Evolutionary conservation across 2,888 invertebrate species (phyloP).

Genomic region (Zelleria hepariella): DNA sequence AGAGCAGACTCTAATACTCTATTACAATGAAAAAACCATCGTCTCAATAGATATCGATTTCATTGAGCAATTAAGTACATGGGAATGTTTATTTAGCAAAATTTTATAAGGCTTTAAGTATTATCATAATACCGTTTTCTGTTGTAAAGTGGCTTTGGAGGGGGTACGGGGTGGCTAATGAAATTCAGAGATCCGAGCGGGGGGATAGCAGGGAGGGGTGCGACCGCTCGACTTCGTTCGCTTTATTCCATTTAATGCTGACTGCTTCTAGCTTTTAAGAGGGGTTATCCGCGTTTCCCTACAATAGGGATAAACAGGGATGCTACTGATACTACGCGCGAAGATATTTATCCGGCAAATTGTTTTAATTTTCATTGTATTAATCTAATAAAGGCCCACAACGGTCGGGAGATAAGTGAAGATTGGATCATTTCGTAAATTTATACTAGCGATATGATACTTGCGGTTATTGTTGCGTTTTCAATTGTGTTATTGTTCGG

Average conservation of each 20-base stretch:
- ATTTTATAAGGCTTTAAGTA: conserved; percentile 66
- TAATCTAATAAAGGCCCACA: conserved; percentile 67
- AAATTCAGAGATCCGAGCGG: conserved; percentile 55
- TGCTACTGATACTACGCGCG: conserved; percentile 64
- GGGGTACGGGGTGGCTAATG: conserved; percentile 57
- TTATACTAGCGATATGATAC: conserved; percentile 39
- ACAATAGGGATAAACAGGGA: conserved; percentile 66
- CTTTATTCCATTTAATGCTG: conserved; percentile 72
- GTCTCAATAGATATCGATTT: conserved; percentile 29
- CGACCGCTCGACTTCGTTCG: conserved; percentile 67
- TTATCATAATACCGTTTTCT: conserved; percentile 69
- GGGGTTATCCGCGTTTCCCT: conserved; percentile 69
- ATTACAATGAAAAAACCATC: conserved; percentile 30
- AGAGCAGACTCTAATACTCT: too few relatives aligned
- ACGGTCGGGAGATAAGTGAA: conserved; percentile 57
- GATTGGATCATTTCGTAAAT: conserved; percentile 51
- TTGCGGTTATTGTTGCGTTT: conserved; percentile 26
- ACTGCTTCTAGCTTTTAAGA: conserved; percentile 72
- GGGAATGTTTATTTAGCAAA: conserved; percentile 63
- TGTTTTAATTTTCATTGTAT: conserved; percentile 73
- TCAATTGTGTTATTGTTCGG: too few relatives aligned
- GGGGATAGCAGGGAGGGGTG: conserved; percentile 22
- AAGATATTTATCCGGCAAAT: conserved; percentile 74
- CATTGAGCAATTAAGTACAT: conserved; percentile 60
- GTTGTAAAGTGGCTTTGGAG: conserved; percentile 66